Percentiles rank a stretch among this genome's conserved stretches.
Evolutionary conservation across 2,113 vertebrate species (phyloP).

Genomic region (Bettongia penicillata): DNA sequence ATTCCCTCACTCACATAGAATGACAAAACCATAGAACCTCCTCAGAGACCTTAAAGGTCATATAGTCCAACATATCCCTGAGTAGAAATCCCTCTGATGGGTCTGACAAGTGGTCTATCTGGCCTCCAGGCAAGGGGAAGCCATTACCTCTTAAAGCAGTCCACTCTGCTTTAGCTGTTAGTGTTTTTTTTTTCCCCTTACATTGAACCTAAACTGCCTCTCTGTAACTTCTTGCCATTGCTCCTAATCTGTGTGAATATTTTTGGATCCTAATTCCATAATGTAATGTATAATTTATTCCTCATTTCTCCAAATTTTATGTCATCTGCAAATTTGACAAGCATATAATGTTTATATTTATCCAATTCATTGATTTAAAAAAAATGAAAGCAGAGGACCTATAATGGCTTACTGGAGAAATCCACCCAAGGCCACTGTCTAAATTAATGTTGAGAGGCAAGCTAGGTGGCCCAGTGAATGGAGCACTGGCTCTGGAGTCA

Average conservation of each 20-base stretch:
- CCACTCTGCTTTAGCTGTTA: not conserved
- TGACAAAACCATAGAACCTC: not conserved
- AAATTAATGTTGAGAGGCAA: not conserved
- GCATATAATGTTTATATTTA: not conserved
- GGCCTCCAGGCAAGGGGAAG: not conserved
- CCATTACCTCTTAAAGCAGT: not conserved
- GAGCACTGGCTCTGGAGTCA: no score
- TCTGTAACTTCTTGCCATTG: not conserved
- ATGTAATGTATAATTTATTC: not conserved
- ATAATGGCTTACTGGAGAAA: not conserved
- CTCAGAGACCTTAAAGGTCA: not conserved
- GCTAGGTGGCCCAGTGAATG: no score
- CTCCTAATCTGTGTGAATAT: not conserved
- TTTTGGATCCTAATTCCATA: not conserved
- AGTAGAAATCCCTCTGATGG: not conserved
- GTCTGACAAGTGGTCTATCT: not conserved
- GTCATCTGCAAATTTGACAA: not conserved
- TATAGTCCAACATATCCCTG: not conserved
- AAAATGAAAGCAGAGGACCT: not conserved
- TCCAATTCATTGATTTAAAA: not conserved
- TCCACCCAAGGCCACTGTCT: not conserved
- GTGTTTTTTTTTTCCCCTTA: not conserved
- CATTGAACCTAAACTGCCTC: not conserved
- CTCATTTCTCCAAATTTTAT: not conserved
- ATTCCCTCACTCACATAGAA: not conserved